These are phyloP conservation scores for Caenorhabditis inopinata DNA, from an alignment of 1,140 invertebrate genomes.

Conservation along the genomic window DNA sequence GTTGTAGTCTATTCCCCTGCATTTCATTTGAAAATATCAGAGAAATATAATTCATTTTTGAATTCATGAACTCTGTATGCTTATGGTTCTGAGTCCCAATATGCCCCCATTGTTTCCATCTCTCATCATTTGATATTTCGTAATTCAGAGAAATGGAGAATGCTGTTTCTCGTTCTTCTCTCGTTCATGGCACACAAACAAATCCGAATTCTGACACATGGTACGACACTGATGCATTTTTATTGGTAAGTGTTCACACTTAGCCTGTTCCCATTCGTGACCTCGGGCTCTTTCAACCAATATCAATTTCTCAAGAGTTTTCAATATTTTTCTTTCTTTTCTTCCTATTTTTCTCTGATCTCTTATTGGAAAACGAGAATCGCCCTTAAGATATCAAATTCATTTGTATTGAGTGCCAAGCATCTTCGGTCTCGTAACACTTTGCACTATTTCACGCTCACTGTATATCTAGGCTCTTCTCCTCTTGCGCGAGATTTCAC, in stretches of 20 bases:
- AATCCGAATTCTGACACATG: slow-evolving; percentile 45
- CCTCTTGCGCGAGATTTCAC: slow-evolving; percentile 10
- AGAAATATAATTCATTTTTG: too few relatives aligned
- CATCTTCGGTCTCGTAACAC: background rate
- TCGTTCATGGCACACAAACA: slow-evolving; percentile 31
- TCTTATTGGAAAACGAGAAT: slow-evolving; percentile 4
- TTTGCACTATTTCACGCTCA: background rate
- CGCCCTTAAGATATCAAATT: slow-evolving; percentile 1
- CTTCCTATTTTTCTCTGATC: background rate
- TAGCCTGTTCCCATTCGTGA: background rate
- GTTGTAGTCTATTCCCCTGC: too few relatives aligned
- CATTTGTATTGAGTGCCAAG: slow-evolving; percentile 26
- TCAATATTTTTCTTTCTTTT: background rate
- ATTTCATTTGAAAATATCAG: too few relatives aligned
- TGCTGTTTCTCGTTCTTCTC: slow-evolving; percentile 25
- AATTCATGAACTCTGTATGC: too few relatives aligned
- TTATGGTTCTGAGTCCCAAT: too few relatives aligned
- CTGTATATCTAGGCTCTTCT: slow-evolving; percentile 4
- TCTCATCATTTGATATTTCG: too few relatives aligned
- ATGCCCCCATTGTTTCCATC: too few relatives aligned
- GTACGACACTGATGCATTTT: slow-evolving; percentile 53
- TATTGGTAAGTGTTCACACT: slow-evolving; percentile 47
- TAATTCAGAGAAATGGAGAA: slow-evolving; percentile 12
- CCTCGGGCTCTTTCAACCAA: background rate
- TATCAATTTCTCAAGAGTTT: slow-evolving; percentile 22